Evolutionary conservation across 2,888 invertebrate species (phyloP).

Genomic region (Phortica okadai): DNA sequence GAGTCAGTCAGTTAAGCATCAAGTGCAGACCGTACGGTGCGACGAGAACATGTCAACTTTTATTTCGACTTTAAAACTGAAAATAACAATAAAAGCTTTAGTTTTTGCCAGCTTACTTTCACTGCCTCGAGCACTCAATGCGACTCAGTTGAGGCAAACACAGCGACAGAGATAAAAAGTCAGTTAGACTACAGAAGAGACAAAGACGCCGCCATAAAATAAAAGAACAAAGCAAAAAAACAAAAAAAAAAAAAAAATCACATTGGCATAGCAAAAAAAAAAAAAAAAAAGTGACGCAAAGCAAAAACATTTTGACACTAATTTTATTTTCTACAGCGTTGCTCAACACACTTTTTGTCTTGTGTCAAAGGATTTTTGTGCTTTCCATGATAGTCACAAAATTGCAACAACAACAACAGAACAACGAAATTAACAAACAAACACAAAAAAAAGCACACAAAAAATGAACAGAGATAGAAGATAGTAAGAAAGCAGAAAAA

Average conservation of each 20-base stretch:
- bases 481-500: background rate
- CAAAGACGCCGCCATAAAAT: constrained; percentile 35
- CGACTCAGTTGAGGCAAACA: no score
- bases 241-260: background rate
- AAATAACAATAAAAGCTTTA: constrained; percentile 59
- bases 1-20: background rate
- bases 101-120: constrained; percentile 46
- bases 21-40: background rate
- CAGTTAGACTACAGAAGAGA: constrained; percentile 44
- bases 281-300: constrained; percentile 66
- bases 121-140: no score
- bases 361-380: constrained; percentile 64
- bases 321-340: constrained; percentile 63
- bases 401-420: constrained; percentile 48
- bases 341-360: constrained; percentile 35
- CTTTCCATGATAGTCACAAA: constrained; percentile 9
- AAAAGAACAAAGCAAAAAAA: background rate
- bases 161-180: no score
- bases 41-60: constrained; percentile 52
- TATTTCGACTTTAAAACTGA: constrained; percentile 58
- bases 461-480: background rate
- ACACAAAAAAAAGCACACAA: background rate
- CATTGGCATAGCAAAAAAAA: constrained; percentile 48
- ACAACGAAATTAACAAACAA: background rate
- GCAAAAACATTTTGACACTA: constrained; percentile 70